Evolutionary conservation across 2,113 vertebrate species (phyloP).

Genomic region (Tor tambroides): DNA sequence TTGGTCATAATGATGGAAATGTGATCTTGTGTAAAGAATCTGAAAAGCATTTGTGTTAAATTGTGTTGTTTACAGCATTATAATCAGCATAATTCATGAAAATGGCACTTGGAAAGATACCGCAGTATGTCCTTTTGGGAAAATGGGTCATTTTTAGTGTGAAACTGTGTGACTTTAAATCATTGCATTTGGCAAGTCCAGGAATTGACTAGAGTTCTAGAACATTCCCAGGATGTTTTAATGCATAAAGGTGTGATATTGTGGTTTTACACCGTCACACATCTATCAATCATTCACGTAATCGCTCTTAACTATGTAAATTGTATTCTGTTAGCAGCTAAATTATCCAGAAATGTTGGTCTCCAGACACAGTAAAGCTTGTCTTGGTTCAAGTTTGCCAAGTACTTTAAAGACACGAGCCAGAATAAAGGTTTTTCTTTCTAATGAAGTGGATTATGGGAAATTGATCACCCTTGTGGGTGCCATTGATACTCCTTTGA

Average conservation of each 20-base stretch:
- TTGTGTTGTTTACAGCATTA: too few relatives aligned
- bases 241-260: neutral
- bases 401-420: conserved; percentile 27
- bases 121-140: neutral
- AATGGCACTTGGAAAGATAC: neutral
- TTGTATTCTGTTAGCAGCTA: neutral
- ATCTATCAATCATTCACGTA: neutral
- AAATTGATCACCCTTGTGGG: conserved; percentile 30
- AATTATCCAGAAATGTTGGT: neutral
- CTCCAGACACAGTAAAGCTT: conserved; percentile 7
- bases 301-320: conserved; percentile 14
- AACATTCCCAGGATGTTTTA: conserved; percentile 9
- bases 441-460: conserved; percentile 34
- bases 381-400: neutral
- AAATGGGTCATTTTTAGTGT: neutral
- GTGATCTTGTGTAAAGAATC: neutral
- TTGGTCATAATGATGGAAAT: neutral
- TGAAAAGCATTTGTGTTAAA: neutral
- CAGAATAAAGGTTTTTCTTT: conserved; percentile 28
- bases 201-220: neutral
- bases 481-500: conserved; percentile 10
- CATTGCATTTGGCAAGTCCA: conserved; percentile 6
- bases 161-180: neutral
- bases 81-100: neutral
- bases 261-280: neutral